Percentiles rank a stretch among this genome's conserved stretches.
Conservation (phyloP, 2,797 vertebrate genomes). For the Monodelphis domestica region DNA sequence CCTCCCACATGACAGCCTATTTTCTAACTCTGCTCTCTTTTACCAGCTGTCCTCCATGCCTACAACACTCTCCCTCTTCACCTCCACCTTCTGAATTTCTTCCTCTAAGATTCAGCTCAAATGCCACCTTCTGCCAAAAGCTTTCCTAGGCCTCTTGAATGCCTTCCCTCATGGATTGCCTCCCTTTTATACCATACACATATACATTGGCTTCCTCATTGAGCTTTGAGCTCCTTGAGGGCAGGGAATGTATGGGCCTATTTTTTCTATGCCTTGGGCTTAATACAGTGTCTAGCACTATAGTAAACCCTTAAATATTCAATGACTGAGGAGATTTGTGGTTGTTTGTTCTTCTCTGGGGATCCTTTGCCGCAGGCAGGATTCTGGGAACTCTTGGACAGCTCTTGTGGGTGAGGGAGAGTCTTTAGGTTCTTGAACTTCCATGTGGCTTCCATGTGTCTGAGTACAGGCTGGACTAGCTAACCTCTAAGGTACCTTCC, state of each 20-base stretch:
- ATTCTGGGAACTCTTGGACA: conserved; percentile 9
- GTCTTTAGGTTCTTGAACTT: neutral
- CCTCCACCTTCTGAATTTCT: neutral
- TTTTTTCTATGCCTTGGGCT: neutral
- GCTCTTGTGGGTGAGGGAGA: conserved; percentile 7
- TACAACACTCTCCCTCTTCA: neutral
- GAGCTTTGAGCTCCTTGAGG: neutral
- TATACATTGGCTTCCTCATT: neutral
- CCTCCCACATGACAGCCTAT: neutral
- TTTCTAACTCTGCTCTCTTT: neutral
- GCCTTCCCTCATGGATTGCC: neutral
- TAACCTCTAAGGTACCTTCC: no score
- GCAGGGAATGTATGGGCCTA: neutral
- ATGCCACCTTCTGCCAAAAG: neutral
- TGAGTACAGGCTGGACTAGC: no score
- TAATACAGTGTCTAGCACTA: neutral
- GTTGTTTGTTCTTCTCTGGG: neutral
- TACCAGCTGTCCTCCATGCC: neutral
- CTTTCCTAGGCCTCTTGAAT: neutral
- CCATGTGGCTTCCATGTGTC: no score
- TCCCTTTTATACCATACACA: no score
- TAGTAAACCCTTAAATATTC: neutral
- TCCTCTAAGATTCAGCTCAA: neutral
- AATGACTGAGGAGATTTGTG: neutral
- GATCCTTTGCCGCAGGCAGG: neutral